These are phyloP conservation scores for Pelodiscus sinensis DNA, from an alignment of 2,113 vertebrate species.

Conservation along the genomic window DNA sequence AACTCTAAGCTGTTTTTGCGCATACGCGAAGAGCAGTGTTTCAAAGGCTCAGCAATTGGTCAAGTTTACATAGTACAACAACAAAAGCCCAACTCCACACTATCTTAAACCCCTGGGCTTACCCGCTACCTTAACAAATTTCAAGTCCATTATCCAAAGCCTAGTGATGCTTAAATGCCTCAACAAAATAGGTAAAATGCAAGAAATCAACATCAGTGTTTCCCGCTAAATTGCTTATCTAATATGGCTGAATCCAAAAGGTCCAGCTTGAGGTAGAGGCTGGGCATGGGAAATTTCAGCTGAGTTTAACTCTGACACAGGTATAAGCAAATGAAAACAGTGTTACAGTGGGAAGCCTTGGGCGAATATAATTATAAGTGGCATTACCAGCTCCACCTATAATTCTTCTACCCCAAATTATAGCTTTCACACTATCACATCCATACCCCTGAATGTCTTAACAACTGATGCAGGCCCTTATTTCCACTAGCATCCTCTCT, in stretches of 20 bases:
- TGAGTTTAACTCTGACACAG: not conserved
- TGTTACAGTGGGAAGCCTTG: slow-evolving; percentile 29
- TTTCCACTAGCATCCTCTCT: not conserved
- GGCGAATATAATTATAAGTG: slow-evolving; percentile 30
- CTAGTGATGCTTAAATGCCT: too few relatives aligned
- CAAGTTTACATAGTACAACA: not conserved
- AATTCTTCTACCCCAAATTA: slow-evolving; percentile 40
- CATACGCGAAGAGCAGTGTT: not conserved
- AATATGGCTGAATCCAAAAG: too few relatives aligned
- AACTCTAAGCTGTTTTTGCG: not conserved
- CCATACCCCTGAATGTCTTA: slow-evolving; percentile 42
- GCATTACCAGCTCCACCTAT: not conserved
- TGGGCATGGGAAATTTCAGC: too few relatives aligned
- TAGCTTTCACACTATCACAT: slow-evolving; percentile 27
- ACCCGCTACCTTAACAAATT: too few relatives aligned
- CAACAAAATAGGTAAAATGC: too few relatives aligned
- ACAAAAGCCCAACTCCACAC: too few relatives aligned
- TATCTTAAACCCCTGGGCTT: too few relatives aligned
- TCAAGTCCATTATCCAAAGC: too few relatives aligned
- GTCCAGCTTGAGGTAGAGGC: too few relatives aligned
- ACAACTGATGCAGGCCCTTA: slow-evolving; percentile 32
- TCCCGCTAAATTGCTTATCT: too few relatives aligned
- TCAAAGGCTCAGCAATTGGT: too few relatives aligned
- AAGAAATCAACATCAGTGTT: too few relatives aligned
- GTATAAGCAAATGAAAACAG: not conserved